phyloP scores from a whole-genome alignment of 2,888 invertebrate species.

The Trachelus tabidus region DNA sequence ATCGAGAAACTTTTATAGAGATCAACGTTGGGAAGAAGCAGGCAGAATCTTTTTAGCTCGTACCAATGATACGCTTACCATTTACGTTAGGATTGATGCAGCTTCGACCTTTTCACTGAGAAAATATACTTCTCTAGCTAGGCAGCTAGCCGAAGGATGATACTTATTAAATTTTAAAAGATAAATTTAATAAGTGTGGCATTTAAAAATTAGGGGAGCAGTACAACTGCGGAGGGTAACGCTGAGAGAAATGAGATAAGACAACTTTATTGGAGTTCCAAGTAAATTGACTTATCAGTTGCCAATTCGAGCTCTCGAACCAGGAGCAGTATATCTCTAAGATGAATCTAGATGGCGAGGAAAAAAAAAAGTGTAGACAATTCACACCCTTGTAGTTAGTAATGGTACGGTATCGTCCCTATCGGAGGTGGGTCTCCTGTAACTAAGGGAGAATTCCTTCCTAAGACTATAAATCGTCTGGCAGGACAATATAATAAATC shows the following conservation, averaged over 20 bases:
- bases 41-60: neutral
- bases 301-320: neutral
- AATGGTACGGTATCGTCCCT: neutral
- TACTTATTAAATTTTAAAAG: neutral
- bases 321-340: neutral
- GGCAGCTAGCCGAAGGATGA: neutral
- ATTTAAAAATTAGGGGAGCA: neutral
- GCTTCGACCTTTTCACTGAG: neutral
- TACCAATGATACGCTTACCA: neutral
- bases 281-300: neutral
- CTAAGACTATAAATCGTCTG: neutral
- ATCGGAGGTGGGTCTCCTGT: neutral
- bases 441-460: neutral
- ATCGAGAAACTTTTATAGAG: neutral
- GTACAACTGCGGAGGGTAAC: neutral
- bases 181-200: neutral
- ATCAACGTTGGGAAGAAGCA: neutral
- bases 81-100: neutral
- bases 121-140: neutral
- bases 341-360: neutral
- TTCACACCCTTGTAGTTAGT: neutral
- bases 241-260: neutral
- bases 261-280: neutral
- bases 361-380: neutral
- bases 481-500: constrained; percentile 1